These are phyloP conservation scores for Pyrocoelia pectoralis DNA, from an alignment of 2,888 invertebrate genomes.

Conservation along the genomic window DNA sequence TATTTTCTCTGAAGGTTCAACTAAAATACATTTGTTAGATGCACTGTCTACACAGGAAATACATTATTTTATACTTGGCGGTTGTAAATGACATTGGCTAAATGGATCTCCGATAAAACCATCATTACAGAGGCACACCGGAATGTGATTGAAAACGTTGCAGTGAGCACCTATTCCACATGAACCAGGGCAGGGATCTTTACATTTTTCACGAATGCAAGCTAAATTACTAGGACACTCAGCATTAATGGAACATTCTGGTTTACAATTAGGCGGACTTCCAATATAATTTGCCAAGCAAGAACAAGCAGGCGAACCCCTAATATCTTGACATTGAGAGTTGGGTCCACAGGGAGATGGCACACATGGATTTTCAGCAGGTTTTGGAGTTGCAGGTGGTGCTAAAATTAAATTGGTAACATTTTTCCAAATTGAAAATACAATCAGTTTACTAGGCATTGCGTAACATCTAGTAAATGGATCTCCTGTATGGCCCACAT, in stretches of 20 bases:
- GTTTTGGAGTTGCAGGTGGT: slow-evolving; percentile 44
- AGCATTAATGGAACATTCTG: slow-evolving; percentile 69
- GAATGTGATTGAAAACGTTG: slow-evolving; percentile 76
- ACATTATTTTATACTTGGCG: slow-evolving; percentile 29
- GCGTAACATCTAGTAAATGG: slow-evolving; percentile 65
- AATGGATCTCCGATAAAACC: slow-evolving; percentile 81
- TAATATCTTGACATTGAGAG: slow-evolving; percentile 70
- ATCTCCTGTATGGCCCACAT: slow-evolving; percentile 71
- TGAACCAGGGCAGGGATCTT: slow-evolving; percentile 83
- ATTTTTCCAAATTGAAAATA: neutral
- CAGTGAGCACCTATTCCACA: slow-evolving; percentile 80
- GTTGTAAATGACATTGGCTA: slow-evolving; percentile 60
- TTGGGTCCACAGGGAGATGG: slow-evolving; percentile 59
- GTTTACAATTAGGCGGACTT: slow-evolving; percentile 68
- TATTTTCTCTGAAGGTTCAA: slow-evolving; percentile 38
- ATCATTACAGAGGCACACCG: slow-evolving; percentile 75
- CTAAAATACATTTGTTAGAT: slow-evolving; percentile 12
- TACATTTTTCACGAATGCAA: slow-evolving; percentile 79
- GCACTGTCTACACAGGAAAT: neutral
- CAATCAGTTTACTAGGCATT: slow-evolving; percentile 19
- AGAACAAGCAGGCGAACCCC: slow-evolving; percentile 75
- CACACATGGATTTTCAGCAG: slow-evolving; percentile 52
- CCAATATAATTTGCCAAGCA: slow-evolving; percentile 75
- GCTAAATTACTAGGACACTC: slow-evolving; percentile 80
- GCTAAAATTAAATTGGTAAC: slow-evolving; percentile 26